Evolutionary conservation across 2,888 invertebrate species (phyloP), one percentile per base, ranked within the genome.

Genomic region (Idaea biselata): DNA sequence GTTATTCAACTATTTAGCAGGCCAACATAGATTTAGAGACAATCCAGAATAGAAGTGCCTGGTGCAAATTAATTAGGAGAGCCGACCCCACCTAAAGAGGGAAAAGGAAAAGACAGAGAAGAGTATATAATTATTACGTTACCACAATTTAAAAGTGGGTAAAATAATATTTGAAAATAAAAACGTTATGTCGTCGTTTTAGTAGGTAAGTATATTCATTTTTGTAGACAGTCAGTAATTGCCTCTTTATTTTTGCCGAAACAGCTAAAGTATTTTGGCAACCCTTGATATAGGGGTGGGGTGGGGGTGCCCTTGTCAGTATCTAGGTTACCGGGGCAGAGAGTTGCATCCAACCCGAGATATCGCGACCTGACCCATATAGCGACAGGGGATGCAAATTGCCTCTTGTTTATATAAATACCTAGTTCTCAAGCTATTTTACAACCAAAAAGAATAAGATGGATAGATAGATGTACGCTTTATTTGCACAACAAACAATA

Each of bases 361-460:
- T 81, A 75, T 74, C 76, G 74, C 73, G 83, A 79, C 85, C 86
- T 87, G 89, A 88, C 90, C 90, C 83, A 89, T 79, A 84, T 89
- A 75, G 44, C 74, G 58, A 44, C 59, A 61, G 64, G 64, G 67
- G 68, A 65, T 65, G 67, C 64, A 66, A 67, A 68, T 64, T 67
- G 7, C 44, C 58, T 60, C 58, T 58, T 63, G 44, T 44, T 44
- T 44, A 44, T 44, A 44, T 44, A 44, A 11, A 11, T 44, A 3
- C 6, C 8, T 44, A 33, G 7, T 33, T 33, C 33, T 6, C 14
- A 11, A 33, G 7, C 33, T 11, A 7, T 44, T 8, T 44, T 44
- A n/a, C 32, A 1, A 8, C 11, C 11, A 32, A 32, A 32, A 8
- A 32, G 32, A 32, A 32, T 32, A 32, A 11, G 11, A 32, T 32